Percentiles rank a stretch among this genome's conserved stretches.
These are phyloP conservation scores for Catocala fraxini DNA, from an alignment of 2,888 invertebrate genomes.

Conservation along the genomic window DNA sequence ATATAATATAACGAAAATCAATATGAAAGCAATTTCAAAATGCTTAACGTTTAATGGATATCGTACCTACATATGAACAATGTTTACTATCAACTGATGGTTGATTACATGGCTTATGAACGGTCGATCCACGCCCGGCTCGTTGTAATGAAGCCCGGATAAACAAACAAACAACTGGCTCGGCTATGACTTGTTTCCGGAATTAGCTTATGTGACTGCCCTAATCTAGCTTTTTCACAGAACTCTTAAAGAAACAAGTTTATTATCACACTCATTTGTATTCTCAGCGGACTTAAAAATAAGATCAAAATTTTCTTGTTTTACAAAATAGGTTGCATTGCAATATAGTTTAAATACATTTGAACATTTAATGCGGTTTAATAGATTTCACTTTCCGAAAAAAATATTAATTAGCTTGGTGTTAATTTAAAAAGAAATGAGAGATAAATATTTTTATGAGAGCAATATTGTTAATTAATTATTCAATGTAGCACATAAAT, in stretches of 20 bases:
- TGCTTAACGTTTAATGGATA: conserved; percentile 56
- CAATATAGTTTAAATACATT: too few species aligned
- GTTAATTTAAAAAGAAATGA: too few species aligned
- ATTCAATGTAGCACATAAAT: too few species aligned
- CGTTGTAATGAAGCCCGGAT: conserved; percentile 50
- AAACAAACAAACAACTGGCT: conserved; percentile 46
- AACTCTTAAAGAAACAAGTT: conserved; percentile 15
- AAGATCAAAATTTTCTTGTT: too few species aligned
- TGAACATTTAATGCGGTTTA: too few species aligned
- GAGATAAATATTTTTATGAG: too few species aligned
- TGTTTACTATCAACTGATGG: conserved; percentile 56
- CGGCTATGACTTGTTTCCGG: conserved; percentile 22
- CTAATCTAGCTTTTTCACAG: conserved; percentile 22
- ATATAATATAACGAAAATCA: conserved; percentile 42
- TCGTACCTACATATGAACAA: conserved; percentile 49
- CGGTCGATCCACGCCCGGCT: conserved; percentile 32
- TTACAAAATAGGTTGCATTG: too few species aligned
- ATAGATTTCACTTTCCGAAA: too few species aligned
- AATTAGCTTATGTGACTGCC: conserved; percentile 48
- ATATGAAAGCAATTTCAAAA: conserved; percentile 52
- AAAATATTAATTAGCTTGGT: too few species aligned
- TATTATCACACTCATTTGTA: not conserved
- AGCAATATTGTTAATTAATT: too few species aligned
- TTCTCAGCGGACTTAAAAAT: not conserved
- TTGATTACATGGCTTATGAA: conserved; percentile 49